Percentiles rank a stretch among this genome's conserved stretches.
Evolutionary conservation across 1,140 invertebrate species (phyloP).

Genomic region (Rhagoletis zephyria): DNA sequence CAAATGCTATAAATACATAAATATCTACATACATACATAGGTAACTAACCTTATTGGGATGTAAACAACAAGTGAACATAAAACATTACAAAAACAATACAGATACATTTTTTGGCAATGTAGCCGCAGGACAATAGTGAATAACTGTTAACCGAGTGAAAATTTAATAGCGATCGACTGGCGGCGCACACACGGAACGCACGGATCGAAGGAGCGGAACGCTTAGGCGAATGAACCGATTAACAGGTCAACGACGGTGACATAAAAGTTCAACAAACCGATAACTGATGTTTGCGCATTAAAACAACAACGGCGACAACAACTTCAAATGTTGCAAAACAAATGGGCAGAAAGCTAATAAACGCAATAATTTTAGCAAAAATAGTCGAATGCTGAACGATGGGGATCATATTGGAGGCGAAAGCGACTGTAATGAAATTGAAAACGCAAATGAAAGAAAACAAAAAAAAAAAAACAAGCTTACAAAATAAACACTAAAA

Average conservation of each 20-base stretch:
- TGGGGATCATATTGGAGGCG: background rate
- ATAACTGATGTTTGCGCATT: constrained; percentile 11
- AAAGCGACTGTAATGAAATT: background rate
- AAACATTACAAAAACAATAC: background rate
- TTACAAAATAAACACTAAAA: background rate
- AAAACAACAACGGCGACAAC: constrained; percentile 34
- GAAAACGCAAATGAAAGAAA: too few relatives aligned
- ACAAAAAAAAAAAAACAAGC: background rate
- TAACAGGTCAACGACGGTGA: constrained; percentile 51
- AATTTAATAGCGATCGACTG: background rate
- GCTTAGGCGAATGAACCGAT: constrained; percentile 38
- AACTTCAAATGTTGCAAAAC: constrained; percentile 45
- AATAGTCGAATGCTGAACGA: background rate
- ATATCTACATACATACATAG: too few relatives aligned
- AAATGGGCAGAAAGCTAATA: constrained; percentile 11
- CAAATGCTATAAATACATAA: too few relatives aligned
- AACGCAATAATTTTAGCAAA: constrained; percentile 14
- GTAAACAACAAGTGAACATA: background rate
- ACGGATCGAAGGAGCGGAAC: background rate
- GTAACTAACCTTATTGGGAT: constrained; percentile 29
- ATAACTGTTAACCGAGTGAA: constrained; percentile 34
- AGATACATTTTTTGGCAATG: constrained; percentile 20
- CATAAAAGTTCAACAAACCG: constrained; percentile 49
- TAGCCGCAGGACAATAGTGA: constrained; percentile 33
- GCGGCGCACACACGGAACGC: background rate